These are phyloP conservation scores for Acipenser transmontanus DNA, from an alignment of 2,797 vertebrate genomes.

Conservation along the genomic window DNA sequence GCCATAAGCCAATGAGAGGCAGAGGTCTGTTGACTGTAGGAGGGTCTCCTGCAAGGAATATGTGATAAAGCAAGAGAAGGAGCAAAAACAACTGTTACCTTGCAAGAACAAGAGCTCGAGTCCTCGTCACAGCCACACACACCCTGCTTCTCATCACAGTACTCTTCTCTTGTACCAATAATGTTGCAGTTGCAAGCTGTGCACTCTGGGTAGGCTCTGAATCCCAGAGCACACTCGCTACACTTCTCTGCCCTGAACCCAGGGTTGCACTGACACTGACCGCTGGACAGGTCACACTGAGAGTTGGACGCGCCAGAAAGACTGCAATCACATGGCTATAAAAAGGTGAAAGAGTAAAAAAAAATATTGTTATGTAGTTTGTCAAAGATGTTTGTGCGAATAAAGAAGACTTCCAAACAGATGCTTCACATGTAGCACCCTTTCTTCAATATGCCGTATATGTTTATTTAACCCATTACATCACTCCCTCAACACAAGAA, in stretches of 20 bases:
- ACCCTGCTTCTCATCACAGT: conserved; percentile 57
- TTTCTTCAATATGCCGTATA: too few relatives aligned
- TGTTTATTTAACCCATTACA: too few relatives aligned
- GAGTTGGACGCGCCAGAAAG: conserved; percentile 53
- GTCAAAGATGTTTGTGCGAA: too few relatives aligned
- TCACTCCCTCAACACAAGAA: neutral
- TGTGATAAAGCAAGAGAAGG: too few relatives aligned
- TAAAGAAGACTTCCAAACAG: too few relatives aligned
- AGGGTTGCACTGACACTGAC: conserved; percentile 67
- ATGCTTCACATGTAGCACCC: too few relatives aligned
- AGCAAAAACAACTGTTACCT: conserved; percentile 51
- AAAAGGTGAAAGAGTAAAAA: neutral
- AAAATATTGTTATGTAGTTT: too few relatives aligned
- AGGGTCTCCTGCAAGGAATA: too few relatives aligned
- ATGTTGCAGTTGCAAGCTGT: conserved; percentile 73
- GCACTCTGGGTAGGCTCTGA: conserved; percentile 76
- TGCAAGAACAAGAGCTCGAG: conserved; percentile 75
- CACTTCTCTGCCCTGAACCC: conserved; percentile 68
- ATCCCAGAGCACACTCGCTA: conserved; percentile 67
- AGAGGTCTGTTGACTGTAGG: too few relatives aligned
- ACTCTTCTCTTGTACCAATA: conserved; percentile 61
- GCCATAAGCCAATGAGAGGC: too few relatives aligned
- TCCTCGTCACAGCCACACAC: conserved; percentile 70
- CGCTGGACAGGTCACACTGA: conserved; percentile 64
- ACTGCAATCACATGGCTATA: conserved; percentile 77